phyloP scores from a whole-genome alignment of 23 tunicate genomes.

The Trididemnum clinides region DNA sequence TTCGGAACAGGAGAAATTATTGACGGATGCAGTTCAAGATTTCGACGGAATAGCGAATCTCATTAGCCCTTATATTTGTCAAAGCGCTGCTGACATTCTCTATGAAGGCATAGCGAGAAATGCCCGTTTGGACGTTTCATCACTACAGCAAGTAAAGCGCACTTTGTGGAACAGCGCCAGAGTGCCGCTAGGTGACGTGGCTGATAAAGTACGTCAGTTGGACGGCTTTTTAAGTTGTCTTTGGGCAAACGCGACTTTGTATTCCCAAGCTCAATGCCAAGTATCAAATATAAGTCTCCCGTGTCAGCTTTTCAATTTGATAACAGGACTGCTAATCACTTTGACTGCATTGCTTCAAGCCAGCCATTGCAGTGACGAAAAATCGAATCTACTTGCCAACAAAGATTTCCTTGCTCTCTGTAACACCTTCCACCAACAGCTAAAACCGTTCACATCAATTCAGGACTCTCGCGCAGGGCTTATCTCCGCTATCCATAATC shows the following conservation, averaged over 20 bases:
- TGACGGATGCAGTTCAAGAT: not conserved
- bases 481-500: not conserved
- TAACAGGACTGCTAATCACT: not conserved
- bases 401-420: not conserved
- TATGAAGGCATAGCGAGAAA: not conserved
- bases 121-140: not conserved
- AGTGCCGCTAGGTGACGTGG: constrained; percentile 43
- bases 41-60: not conserved
- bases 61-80: not conserved
- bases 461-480: not conserved
- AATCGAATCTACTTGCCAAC: not conserved
- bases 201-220: constrained; percentile 28
- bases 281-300: not conserved
- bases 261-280: not conserved
- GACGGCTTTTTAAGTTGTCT: not conserved
- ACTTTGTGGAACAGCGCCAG: not conserved
- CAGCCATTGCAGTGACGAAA: not conserved
- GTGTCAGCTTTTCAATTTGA: not conserved
- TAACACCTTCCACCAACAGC: not conserved
- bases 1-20: not conserved
- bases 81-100: not conserved
- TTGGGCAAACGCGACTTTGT: constrained; percentile 43
- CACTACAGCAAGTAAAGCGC: not conserved
- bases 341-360: not conserved
- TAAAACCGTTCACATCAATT: not conserved